Evolutionary conservation across 2,797 vertebrate species (phyloP).

Genomic region (Threskiornis aethiopicus): DNA sequence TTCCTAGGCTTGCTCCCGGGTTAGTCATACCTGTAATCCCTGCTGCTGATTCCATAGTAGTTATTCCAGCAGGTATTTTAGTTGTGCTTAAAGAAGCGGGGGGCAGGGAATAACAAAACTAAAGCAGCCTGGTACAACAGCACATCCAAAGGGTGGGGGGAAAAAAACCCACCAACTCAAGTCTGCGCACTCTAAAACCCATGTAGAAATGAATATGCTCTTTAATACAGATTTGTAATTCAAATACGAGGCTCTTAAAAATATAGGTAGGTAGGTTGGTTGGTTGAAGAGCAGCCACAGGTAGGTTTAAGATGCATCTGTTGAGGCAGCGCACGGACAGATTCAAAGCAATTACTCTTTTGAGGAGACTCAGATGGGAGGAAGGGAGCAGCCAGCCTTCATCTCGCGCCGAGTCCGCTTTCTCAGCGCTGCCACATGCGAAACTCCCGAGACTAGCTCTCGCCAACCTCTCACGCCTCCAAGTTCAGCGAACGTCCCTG

Average conservation of each 20-base stretch:
- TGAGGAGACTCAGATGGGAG: neutral
- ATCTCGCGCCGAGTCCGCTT: neutral
- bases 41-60: neutral
- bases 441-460: neutral
- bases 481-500: fast-evolving
- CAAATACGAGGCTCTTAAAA: neutral
- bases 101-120: fast-evolving
- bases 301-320: neutral
- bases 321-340: fast-evolving
- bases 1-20: neutral
- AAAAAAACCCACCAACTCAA: neutral
- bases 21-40: neutral
- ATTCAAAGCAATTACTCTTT: neutral
- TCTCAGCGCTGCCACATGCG: neutral
- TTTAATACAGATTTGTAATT: neutral
- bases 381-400: neutral
- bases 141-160: neutral
- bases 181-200: neutral
- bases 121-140: neutral
- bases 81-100: neutral
- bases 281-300: neutral
- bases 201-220: fast-evolving
- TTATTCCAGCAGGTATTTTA: neutral
- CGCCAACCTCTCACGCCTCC: neutral
- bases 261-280: neutral